Evolutionary conservation across 2,797 vertebrate genomes (phyloP), one percentile per base, ranked within the genome.

Genomic region (Chelon auratus): DNA sequence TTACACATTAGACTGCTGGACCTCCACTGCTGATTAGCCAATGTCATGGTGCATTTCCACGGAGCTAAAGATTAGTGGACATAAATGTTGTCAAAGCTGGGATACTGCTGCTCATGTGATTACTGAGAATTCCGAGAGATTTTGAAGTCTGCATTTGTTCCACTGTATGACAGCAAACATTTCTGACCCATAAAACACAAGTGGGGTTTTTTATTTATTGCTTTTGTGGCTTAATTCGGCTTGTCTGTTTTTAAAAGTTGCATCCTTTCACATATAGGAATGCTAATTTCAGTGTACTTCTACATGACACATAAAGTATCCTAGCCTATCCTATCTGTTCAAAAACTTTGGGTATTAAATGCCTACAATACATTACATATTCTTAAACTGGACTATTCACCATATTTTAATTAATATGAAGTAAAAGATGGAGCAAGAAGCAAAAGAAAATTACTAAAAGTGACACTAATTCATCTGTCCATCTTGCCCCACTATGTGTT

Each of bases 1-100:
- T 63, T 60, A 62, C 51, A 82, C 57, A 24, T 22, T 20, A 63
- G 42, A 65, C 45, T 62, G 14, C 20, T 51, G 58, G 22, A 59
- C 15, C 18, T 40, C 7, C 20, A 9, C 30, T 40, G 51, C 39
- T 80, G 13, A 12, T 30, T 45, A 52, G 43, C 43, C 6, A 33
- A 8, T 8, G 15, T 17, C 7, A 45, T n/a, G 14, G 43, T 8
- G 14, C 7, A 13, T 45, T 45, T 4, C 43, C 0, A 45, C 17
- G 7, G 17, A 43, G 14, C 5, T 43, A 43, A 17, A 43, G 14
- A 17, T 43, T 4, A 8, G 42, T 17, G 9, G 22, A 42, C 24
- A 42, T 30, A 42, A 26, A 40, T 22, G 20, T 50, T 37, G 61
- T 42, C 36, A 53, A 26, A 42, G 18, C 8, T 50, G 47, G 12